Base-by-base conservation (phyloP, 2,888 invertebrate genomes). In the Argyresthia goedartella region DNA sequence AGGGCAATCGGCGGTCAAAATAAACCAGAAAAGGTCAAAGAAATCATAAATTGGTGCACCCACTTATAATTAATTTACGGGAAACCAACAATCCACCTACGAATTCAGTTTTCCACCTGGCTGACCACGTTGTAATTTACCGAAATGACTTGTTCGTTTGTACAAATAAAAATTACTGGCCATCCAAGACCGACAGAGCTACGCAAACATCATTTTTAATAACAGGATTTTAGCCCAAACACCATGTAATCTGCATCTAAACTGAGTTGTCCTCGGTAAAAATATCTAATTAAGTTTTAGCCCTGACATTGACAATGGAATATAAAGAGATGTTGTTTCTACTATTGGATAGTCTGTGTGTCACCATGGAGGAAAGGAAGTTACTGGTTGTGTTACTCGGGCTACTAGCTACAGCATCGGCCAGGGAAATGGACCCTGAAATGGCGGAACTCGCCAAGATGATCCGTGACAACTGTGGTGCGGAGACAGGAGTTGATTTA, bases 391-490 rank as follows among this genome's bases (percentile, higher is more conserved):
- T 57, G 35, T 49, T 56, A 36, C 43, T 55, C 52, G 35, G 60
- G 55, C 49, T 57, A 49, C 54, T 57, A 35, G 52, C 54, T 48
- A 36, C 46, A 16, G 46, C n/a, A 25, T 46, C 25, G 25, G 46
- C 46, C 4, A 25, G 25, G 25, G 39, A 39, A n/a, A 56, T 84
- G 64, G 81, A 82, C 58, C 73, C 69, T 2, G 82, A 85, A 54
- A 77, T 81, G 80, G 76, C 74, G 1, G 85, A 85, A 58, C 61
- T 85, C 52, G 78, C 76, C 15, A 61, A 62, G 54, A 76, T 80
- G 77, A 62, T 85, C 60, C 71, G 81, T 51, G 80, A 81, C 33
- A 70, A 59, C 59, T 85, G 85, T 63, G 67, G 56, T 0, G 76
- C 54, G 1, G 82, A 85, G 58, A 73, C 73, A 0, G 75, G 71